phyloP scores from a whole-genome alignment of 2,113 vertebrate genomes.

The Sceloporus undulatus region DNA sequence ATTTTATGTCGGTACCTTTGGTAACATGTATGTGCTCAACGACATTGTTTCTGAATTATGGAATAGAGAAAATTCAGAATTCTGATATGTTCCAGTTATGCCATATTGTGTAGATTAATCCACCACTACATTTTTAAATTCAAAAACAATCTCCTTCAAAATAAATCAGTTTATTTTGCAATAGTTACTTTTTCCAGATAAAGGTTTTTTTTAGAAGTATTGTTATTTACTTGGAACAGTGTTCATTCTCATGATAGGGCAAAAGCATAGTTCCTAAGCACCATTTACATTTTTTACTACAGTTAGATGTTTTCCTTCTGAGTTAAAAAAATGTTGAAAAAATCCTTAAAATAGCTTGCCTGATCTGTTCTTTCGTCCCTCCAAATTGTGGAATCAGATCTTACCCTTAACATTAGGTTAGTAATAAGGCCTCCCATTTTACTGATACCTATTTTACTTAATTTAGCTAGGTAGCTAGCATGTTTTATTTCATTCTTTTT shows the following conservation, averaged over 20 bases:
- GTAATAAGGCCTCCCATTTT: background rate
- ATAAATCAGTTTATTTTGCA: no score
- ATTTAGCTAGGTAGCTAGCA: background rate
- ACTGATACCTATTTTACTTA: background rate
- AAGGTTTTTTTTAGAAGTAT: no score
- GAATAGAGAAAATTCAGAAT: background rate
- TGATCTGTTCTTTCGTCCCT: fast-evolving
- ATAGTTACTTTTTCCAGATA: no score
- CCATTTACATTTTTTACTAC: no score
- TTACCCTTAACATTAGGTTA: background rate
- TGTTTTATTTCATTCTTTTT: background rate
- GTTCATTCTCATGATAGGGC: no score
- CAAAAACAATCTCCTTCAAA: no score
- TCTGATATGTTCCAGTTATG: background rate
- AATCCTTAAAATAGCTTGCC: fast-evolving
- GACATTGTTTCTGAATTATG: no score
- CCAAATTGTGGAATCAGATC: background rate
- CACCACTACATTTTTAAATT: background rate
- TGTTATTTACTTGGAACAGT: no score
- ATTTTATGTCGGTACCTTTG: background rate
- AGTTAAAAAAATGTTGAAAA: background rate
- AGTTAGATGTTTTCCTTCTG: no score
- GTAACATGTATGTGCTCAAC: background rate
- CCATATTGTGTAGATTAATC: background rate
- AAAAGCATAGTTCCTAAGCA: no score